Evolutionary conservation across 2,888 invertebrate species (phyloP).

Genomic region (Pterobdella sp.): DNA sequence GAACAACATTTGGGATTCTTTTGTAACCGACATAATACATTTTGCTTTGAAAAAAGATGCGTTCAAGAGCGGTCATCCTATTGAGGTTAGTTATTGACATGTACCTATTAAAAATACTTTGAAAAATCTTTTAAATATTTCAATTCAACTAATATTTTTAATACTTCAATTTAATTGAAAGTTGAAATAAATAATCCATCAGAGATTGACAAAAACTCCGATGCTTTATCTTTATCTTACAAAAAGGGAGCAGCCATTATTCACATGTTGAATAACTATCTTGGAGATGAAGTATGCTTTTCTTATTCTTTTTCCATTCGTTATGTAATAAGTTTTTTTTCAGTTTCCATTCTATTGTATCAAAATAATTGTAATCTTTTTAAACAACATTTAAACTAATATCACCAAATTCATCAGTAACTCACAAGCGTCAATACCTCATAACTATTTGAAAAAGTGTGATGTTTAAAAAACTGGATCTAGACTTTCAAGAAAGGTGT

Average conservation of each 20-base stretch:
- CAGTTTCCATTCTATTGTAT: no score
- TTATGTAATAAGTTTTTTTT: no score
- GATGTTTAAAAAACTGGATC: no score
- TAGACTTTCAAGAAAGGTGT: no score
- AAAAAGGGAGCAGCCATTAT: constrained; percentile 90
- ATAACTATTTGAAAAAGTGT: no score
- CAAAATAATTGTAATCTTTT: no score
- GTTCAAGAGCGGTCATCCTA: constrained; percentile 85
- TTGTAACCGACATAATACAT: constrained; percentile 78
- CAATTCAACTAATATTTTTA: no score
- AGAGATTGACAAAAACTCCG: constrained; percentile 94
- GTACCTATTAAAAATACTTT: neutral
- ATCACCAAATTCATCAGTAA: no score
- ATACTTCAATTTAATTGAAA: constrained; percentile 41
- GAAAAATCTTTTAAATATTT: neutral
- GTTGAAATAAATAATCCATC: constrained; percentile 84
- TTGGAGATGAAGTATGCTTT: constrained; percentile 66
- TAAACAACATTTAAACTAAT: no score
- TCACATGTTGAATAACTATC: constrained; percentile 83
- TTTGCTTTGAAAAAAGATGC: constrained; percentile 70
- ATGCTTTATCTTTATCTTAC: constrained; percentile 92
- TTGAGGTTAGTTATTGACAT: constrained; percentile 62
- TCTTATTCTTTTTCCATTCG: no score
- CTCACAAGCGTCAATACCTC: no score
- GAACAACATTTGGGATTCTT: constrained; percentile 93